Evolutionary conservation across 1,140 invertebrate species (phyloP).

Genomic region (Sesamia nonagrioides): DNA sequence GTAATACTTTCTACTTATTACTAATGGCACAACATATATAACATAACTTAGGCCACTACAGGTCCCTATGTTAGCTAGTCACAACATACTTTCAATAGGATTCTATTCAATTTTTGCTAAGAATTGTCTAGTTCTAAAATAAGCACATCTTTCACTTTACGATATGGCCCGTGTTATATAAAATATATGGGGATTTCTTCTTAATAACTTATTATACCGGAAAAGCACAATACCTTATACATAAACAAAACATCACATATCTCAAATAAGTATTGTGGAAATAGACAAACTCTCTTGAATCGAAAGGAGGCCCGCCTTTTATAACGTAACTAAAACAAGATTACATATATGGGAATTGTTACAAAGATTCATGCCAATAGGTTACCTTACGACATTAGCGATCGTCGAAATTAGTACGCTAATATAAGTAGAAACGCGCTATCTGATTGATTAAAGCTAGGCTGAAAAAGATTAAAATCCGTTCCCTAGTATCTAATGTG

Average conservation of each 20-base stretch:
- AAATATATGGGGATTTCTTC: background rate
- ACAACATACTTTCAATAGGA: constrained; percentile 21
- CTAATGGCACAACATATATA: constrained; percentile 32
- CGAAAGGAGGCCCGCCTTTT: too few species aligned
- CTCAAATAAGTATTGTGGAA: background rate
- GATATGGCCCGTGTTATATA: background rate
- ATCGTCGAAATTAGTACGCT: background rate
- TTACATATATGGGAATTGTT: background rate
- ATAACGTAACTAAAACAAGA: too few species aligned
- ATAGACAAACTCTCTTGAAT: too few species aligned
- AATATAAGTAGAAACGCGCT: too few species aligned
- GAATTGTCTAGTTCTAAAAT: background rate
- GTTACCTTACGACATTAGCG: background rate
- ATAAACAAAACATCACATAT: constrained; percentile 9
- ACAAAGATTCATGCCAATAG: background rate
- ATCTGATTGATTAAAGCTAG: constrained; percentile 11
- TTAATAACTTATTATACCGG: background rate
- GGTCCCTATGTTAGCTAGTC: constrained; percentile 16
- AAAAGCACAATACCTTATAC: background rate
- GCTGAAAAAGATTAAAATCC: background rate
- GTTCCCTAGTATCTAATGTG: background rate
- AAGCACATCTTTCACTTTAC: background rate
- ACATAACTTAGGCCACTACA: constrained; percentile 31
- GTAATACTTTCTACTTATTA: constrained; percentile 16
- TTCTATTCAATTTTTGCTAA: background rate